Conservation (phyloP, 64 coral and sea anemone genomes). For the Porites lutea region DNA sequence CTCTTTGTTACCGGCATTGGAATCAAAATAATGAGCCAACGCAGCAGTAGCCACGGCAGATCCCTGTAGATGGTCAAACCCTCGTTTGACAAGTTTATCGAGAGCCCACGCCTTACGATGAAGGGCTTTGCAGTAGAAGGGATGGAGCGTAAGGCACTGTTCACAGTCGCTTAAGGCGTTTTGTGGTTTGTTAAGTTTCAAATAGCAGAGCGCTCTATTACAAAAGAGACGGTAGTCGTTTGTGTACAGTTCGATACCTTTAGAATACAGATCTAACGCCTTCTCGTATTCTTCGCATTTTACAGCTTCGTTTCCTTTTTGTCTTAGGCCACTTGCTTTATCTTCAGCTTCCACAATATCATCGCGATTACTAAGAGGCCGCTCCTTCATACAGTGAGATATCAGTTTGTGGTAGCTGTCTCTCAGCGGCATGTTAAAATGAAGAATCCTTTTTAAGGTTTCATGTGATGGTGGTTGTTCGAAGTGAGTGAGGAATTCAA, state of each 20-base stretch:
- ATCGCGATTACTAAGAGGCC: background rate
- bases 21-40: slow-evolving; percentile 48
- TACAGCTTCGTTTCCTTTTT: slow-evolving; percentile 74
- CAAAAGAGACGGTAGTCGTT: slow-evolving; percentile 57
- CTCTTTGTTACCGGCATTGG: background rate
- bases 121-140: slow-evolving; percentile 64
- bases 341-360: background rate
- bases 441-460: background rate
- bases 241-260: slow-evolving; percentile 34
- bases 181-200: slow-evolving; percentile 54
- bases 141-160: slow-evolving; percentile 57
- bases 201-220: slow-evolving; percentile 76
- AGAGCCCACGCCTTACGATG: slow-evolving; percentile 81
- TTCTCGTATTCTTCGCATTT: slow-evolving; percentile 5
- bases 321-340: slow-evolving; percentile 45
- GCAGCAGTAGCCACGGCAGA: slow-evolving; percentile 22
- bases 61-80: background rate
- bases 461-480: slow-evolving; percentile 14
- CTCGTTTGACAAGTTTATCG: slow-evolving; percentile 7
- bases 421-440: slow-evolving; percentile 67
- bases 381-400: slow-evolving; percentile 68
- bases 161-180: slow-evolving; percentile 81
- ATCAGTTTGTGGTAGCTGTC: slow-evolving; percentile 70
- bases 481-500: slow-evolving; percentile 62
- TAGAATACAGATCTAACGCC: slow-evolving; percentile 60